Percentiles rank a stretch among this genome's conserved stretches.
phyloP scores from a whole-genome alignment of 2,888 invertebrate genomes.

The Tenthredo amoena region DNA sequence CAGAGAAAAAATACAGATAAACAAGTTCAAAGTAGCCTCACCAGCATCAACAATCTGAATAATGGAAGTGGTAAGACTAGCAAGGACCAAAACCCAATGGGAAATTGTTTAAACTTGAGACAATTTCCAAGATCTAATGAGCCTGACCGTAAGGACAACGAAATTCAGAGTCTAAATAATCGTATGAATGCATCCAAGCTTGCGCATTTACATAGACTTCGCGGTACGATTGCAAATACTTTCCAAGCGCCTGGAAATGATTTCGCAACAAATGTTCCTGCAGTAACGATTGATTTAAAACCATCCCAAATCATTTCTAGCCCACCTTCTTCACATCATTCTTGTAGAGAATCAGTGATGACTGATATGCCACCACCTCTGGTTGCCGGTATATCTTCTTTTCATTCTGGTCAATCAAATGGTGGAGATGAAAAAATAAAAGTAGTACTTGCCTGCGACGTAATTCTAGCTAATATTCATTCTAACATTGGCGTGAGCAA shows the following conservation, averaged over 20 bases:
- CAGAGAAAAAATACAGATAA: background rate
- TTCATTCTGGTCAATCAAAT: background rate
- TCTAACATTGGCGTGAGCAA: constrained; percentile 23
- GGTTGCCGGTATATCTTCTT: background rate
- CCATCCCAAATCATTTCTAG: background rate
- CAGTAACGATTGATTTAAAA: background rate
- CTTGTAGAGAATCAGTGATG: background rate
- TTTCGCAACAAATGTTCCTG: background rate
- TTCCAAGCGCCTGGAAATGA: background rate
- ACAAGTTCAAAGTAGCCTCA: background rate
- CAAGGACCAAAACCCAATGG: background rate
- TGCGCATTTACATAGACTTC: constrained; percentile 24
- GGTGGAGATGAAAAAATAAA: background rate
- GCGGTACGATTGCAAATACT: constrained; percentile 12
- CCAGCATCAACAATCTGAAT: background rate
- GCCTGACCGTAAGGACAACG: background rate
- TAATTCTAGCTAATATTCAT: constrained; percentile 46
- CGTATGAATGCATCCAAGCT: background rate
- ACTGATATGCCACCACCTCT: constrained; percentile 32
- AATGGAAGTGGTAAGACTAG: background rate
- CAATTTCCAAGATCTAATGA: background rate
- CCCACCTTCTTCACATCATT: background rate
- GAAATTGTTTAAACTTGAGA: background rate
- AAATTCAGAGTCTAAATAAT: background rate
- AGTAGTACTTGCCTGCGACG: background rate